Evolutionary conservation across 2,797 vertebrate genomes (phyloP).

Genomic region (Psittacula echo): DNA sequence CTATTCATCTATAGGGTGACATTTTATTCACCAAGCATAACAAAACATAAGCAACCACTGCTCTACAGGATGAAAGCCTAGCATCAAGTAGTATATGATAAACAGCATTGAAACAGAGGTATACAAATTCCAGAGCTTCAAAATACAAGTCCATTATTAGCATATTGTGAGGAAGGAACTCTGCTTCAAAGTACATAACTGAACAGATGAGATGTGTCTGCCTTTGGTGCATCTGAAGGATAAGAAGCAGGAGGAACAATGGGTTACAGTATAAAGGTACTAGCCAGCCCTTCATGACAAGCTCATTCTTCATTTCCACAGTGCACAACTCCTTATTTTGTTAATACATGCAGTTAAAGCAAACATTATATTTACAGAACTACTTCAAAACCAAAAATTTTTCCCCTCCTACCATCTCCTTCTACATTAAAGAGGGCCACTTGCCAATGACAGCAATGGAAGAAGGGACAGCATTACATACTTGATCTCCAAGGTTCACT

Average conservation of each 20-base stretch:
- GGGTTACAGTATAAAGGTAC: neutral
- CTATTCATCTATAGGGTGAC: neutral
- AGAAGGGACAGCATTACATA: neutral
- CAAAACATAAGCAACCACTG: neutral
- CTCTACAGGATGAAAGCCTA: neutral
- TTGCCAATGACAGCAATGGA: neutral
- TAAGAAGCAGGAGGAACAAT: neutral
- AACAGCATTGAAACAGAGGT: neutral
- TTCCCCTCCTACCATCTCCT: neutral
- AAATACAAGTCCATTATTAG: neutral
- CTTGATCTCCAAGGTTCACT: rapidly evolving
- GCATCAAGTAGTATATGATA: neutral
- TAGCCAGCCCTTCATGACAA: neutral
- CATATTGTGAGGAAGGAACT: neutral
- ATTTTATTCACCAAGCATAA: neutral
- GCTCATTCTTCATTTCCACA: neutral
- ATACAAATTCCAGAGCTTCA: neutral
- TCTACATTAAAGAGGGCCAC: neutral
- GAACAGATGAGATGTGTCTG: neutral
- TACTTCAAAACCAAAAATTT: neutral
- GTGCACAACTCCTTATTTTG: neutral
- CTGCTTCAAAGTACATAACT: neutral
- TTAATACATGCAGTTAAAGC: neutral
- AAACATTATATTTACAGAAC: neutral
- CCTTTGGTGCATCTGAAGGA: neutral